These are phyloP conservation scores for Peromyscus californicus DNA, from an alignment of 2,113 vertebrate genomes.

Conservation along the genomic window DNA sequence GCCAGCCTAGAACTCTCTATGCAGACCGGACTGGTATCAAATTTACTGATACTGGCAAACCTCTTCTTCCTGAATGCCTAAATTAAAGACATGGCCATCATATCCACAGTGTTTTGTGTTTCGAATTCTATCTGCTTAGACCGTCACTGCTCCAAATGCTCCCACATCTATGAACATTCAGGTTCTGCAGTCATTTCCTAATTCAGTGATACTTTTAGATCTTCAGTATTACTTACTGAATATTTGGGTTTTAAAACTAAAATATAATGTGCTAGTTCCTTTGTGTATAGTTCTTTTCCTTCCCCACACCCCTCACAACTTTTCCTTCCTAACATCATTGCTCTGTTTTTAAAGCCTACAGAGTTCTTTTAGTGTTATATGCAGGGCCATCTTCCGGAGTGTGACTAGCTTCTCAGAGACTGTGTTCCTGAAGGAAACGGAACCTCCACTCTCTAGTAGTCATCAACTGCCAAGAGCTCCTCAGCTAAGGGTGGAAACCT, in stretches of 20 bases:
- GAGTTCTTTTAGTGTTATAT: too few relatives aligned
- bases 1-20: too few relatives aligned
- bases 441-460: background rate
- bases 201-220: background rate
- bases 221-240: background rate
- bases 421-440: background rate
- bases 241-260: background rate
- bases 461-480: background rate
- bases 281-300: background rate
- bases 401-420: background rate
- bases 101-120: background rate
- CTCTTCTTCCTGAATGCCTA: background rate
- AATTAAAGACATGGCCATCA: background rate
- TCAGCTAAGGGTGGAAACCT: background rate
- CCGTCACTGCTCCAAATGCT: background rate
- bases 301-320: too few relatives aligned
- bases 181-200: background rate
- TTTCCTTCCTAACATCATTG: background rate
- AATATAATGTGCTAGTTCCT: background rate
- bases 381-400: too few relatives aligned
- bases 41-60: too few relatives aligned
- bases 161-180: background rate
- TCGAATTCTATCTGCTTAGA: background rate
- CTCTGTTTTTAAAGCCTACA: background rate
- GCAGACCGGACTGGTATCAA: too few relatives aligned